Conservation (phyloP, 2,113 vertebrate genomes). For the Bagarius yarrelli region DNA sequence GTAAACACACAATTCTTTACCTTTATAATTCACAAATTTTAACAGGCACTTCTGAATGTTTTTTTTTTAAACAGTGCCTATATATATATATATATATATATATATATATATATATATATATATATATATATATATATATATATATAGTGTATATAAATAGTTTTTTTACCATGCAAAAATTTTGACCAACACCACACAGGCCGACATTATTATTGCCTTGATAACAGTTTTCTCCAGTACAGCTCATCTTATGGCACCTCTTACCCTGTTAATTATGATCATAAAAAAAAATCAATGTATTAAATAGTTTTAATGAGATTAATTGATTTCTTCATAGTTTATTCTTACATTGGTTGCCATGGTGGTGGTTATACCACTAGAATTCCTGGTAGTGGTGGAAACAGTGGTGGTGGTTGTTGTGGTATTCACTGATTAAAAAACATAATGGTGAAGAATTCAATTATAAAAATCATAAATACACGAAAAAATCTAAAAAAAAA, state of each 20-base stretch:
- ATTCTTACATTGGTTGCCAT: slow-evolving; percentile 61
- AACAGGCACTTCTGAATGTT: background rate
- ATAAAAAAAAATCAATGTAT: background rate
- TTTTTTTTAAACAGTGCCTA: no score
- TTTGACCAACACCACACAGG: slow-evolving; percentile 53
- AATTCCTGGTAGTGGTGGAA: slow-evolving; percentile 20
- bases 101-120: background rate
- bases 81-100: background rate
- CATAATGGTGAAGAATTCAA: background rate
- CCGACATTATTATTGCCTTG: slow-evolving; percentile 9
- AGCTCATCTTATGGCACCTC: slow-evolving; percentile 66
- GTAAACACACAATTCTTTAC: background rate
- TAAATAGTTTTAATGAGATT: background rate
- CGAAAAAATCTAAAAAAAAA: background rate
- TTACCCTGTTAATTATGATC: slow-evolving; percentile 66
- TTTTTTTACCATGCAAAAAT: slow-evolving; percentile 76
- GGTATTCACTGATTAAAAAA: slow-evolving; percentile 10
- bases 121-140: background rate
- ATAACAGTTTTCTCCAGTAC: slow-evolving; percentile 64
- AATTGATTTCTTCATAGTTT: background rate
- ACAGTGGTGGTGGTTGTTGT: slow-evolving; percentile 10
- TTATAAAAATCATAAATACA: background rate
- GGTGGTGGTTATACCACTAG: background rate
- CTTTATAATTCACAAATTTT: background rate
- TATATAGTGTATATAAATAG: background rate